Base-by-base conservation (phyloP, 2,888 invertebrate genomes). In the Charanyca ferruginea region DNA sequence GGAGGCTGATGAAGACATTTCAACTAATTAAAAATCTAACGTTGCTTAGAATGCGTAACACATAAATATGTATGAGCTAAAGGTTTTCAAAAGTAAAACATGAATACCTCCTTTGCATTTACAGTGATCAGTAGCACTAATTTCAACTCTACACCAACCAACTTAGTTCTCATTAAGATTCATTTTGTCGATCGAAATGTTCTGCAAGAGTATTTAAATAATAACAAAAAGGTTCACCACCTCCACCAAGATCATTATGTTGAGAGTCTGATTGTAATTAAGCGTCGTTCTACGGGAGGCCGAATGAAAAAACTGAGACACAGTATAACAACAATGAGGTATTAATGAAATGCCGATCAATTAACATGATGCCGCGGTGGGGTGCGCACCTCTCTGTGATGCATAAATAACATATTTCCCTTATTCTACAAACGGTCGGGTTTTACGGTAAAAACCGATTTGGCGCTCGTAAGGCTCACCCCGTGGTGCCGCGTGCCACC, bases 331-430 rank as follows among this genome's bases (percentile, higher is more conserved):
- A 90, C 89, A 91, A 92, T 89, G 85, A 85, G 79, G 83, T 86
- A 90, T 90, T 92, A 91, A 93, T 93, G 90, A 94, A 90, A 88
- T 87, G 87, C 83, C 84, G 90, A 87, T 88, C 88, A 92, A 94
- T 93, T 93, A 93, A 90, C 88, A 89, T 90, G 88, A 89, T 84
- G 81, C 79, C 90, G 67, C 93, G 72, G 86, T 89, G 86, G 92
- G 93, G 91, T 83, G 91, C 83, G 87, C 81, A 77, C 84, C 87
- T 88, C 86, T 83, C 87, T 88, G 86, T 88, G 91, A 90, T 91
- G 91, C 88, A 94, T 93, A 92, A 93, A 92, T 91, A 93, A 90
- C 89, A 86, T 81, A 87, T 90, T 90, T 91, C 83, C 89, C 84
- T 85, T 90, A 87, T 88, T 91, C 87, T 89, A 89, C 84, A 83